phyloP scores from a whole-genome alignment of 2,797 vertebrate species.

The Remorina albescens region DNA sequence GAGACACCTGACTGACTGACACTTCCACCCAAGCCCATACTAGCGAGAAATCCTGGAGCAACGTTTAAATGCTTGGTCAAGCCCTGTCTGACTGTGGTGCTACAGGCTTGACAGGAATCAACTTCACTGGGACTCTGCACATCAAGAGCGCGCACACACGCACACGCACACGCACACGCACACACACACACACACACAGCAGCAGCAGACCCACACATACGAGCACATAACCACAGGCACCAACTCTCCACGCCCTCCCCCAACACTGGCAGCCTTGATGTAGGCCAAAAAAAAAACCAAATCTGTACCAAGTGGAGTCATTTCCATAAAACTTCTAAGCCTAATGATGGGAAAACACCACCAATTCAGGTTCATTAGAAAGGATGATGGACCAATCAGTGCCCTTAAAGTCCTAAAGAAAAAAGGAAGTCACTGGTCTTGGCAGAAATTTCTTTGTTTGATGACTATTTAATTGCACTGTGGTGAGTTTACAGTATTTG shows the following conservation, averaged over 20 bases:
- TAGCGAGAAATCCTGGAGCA: slow-evolving; percentile 71
- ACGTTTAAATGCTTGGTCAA: slow-evolving; percentile 77
- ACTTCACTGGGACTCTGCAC: slow-evolving; percentile 63
- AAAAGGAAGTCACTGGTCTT: background rate
- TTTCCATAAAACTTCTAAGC: slow-evolving; percentile 27
- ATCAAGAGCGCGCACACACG: slow-evolving; percentile 34
- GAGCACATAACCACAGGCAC: slow-evolving; percentile 2
- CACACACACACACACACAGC: slow-evolving; percentile 19
- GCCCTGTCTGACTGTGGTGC: slow-evolving; percentile 71
- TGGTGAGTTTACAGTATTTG: slow-evolving; percentile 33
- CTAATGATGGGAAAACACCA: slow-evolving; percentile 40
- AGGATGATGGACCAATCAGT: slow-evolving; percentile 19
- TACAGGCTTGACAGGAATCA: slow-evolving; percentile 74
- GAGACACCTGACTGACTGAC: slow-evolving; percentile 64
- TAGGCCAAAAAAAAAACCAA: slow-evolving; percentile 61
- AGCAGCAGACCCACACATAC: no score
- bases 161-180: slow-evolving; percentile 1
- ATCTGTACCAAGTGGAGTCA: slow-evolving; percentile 51
- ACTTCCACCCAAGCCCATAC: slow-evolving; percentile 69
- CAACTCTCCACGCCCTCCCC: slow-evolving; percentile 3
- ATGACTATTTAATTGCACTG: background rate
- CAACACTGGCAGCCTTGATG: slow-evolving; percentile 31
- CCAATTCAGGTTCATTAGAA: slow-evolving; percentile 22
- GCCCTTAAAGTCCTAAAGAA: slow-evolving; percentile 2
- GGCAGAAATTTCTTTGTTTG: background rate